Percentiles rank a stretch among this genome's conserved stretches.
phyloP scores from a whole-genome alignment of 2,797 vertebrate genomes.

The Argya squamiceps region DNA sequence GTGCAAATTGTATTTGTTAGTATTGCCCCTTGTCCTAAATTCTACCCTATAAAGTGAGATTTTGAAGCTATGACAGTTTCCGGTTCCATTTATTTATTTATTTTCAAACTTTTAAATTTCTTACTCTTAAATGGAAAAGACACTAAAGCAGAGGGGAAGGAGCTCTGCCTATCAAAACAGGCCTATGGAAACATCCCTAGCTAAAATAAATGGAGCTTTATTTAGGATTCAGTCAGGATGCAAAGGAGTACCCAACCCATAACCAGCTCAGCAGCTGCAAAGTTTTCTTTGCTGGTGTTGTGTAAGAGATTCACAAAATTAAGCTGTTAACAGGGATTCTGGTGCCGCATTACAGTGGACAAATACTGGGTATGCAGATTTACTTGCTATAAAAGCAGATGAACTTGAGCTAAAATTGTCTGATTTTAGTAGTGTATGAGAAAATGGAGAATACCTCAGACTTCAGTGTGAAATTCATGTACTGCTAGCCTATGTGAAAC shows the following conservation, averaged over 20 bases:
- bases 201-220: slow-evolving; percentile 40
- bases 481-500: background rate
- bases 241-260: background rate
- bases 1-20: background rate
- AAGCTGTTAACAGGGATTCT: background rate
- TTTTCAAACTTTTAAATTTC: slow-evolving; percentile 2
- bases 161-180: slow-evolving; percentile 5
- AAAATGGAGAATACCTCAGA: background rate
- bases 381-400: background rate
- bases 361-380: background rate
- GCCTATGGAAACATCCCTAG: background rate
- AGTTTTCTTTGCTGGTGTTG: background rate
- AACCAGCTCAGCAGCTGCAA: background rate
- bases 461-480: background rate
- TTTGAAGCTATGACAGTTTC: background rate
- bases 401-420: background rate
- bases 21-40: slow-evolving; percentile 20
- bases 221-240: slow-evolving; percentile 37
- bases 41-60: background rate
- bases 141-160: background rate
- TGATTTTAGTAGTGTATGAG: background rate
- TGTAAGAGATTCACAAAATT: background rate
- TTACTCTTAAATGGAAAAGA: slow-evolving; percentile 31
- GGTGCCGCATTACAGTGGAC: background rate
- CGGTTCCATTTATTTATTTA: slow-evolving; percentile 14